These are phyloP conservation scores for Xanthorhoe spadicearia DNA, from an alignment of 2,888 invertebrate genomes.

Conservation along the genomic window DNA sequence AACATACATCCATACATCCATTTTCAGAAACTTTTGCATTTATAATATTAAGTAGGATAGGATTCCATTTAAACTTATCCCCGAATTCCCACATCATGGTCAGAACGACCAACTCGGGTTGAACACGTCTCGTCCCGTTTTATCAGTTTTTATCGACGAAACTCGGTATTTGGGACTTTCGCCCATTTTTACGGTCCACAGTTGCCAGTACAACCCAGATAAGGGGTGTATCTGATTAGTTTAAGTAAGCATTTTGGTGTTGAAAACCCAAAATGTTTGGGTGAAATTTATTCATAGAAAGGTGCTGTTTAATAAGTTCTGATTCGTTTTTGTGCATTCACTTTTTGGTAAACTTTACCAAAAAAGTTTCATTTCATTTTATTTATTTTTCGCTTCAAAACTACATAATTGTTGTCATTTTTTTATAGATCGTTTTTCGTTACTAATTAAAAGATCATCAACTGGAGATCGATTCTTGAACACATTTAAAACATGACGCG, in stretches of 20 bases:
- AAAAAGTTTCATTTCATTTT: too few species aligned
- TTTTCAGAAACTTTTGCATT: too few species aligned
- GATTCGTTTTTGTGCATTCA: not conserved
- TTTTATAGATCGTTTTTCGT: too few species aligned
- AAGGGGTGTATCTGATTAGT: conserved; percentile 34
- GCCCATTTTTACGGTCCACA: conserved; percentile 25
- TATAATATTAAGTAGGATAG: too few species aligned
- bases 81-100: not conserved
- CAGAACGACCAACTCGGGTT: not conserved
- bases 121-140: not conserved
- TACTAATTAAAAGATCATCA: too few species aligned
- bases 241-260: conserved; percentile 29
- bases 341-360: not conserved
- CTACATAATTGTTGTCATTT: too few species aligned
- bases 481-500: too few species aligned
- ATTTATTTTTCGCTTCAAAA: too few species aligned
- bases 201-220: conserved; percentile 29
- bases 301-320: not conserved
- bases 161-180: conserved; percentile 26
- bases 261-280: conserved; percentile 23
- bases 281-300: conserved; percentile 33
- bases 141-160: conserved; percentile 34
- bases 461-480: too few species aligned
- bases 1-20: too few species aligned
- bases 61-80: not conserved